phyloP scores from a whole-genome alignment of 1,140 invertebrate species.

The Formica exsecta region DNA sequence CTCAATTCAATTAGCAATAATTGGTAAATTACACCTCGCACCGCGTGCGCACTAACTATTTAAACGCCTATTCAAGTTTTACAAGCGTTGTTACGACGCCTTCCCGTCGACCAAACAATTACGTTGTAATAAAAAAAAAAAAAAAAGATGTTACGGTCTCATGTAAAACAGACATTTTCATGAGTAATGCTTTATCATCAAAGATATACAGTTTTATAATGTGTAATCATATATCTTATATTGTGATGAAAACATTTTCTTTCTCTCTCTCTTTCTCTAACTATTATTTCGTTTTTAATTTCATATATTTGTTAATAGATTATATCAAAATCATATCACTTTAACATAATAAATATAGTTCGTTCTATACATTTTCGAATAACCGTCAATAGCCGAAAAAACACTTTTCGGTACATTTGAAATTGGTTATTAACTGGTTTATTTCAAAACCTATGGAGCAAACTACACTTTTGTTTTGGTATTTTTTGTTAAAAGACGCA shows the following conservation, averaged over 20 bases:
- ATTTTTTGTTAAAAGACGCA: too few relatives aligned
- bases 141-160: background rate
- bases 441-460: too few relatives aligned
- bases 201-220: background rate
- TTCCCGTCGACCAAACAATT: constrained; percentile 27
- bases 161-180: constrained; percentile 10
- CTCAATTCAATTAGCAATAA: constrained; percentile 74
- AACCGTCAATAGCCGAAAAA: too few relatives aligned
- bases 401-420: too few relatives aligned
- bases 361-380: too few relatives aligned
- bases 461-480: too few relatives aligned
- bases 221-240: background rate
- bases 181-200: background rate
- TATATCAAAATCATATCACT: background rate
- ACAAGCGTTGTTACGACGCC: constrained; percentile 13
- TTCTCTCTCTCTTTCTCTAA: background rate
- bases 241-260: background rate
- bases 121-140: constrained; percentile 42
- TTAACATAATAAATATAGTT: background rate
- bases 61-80: constrained; percentile 32
- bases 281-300: constrained; percentile 4
- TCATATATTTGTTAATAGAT: background rate
- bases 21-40: constrained; percentile 67
- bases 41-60: constrained; percentile 31
- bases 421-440: too few relatives aligned